phyloP scores from a whole-genome alignment of 2,113 vertebrate species.

The Pangasianodon hypophthalmus region DNA sequence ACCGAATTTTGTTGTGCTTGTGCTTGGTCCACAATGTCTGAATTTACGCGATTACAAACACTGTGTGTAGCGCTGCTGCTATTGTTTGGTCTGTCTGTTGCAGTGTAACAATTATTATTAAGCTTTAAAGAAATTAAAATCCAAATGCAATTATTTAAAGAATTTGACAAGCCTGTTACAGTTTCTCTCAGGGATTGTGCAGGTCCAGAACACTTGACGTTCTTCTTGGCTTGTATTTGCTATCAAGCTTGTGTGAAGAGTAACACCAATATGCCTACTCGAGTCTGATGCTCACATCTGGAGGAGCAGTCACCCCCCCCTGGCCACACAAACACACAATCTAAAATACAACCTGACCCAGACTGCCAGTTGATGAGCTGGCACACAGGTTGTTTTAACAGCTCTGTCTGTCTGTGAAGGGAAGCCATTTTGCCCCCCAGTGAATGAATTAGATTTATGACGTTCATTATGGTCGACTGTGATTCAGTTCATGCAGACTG shows the following conservation, averaged over 20 bases:
- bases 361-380: conserved; percentile 41
- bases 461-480: conserved; percentile 60
- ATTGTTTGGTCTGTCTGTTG: not conserved
- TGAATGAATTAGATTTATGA: conserved; percentile 65
- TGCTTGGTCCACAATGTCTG: not conserved
- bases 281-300: conserved; percentile 51
- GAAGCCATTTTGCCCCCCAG: conserved; percentile 38
- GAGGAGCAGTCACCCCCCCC: conserved; percentile 32
- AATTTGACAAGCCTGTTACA: not conserved
- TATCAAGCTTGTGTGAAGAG: conserved; percentile 49
- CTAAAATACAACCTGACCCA: conserved; percentile 44
- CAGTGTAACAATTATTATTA: not conserved
- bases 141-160: not conserved
- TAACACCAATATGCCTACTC: conserved; percentile 46
- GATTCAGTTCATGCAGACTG: conserved; percentile 49
- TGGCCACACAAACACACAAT: conserved; percentile 34
- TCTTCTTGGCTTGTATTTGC: conserved; percentile 36
- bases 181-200: not conserved
- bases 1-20: not conserved
- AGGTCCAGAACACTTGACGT: not conserved
- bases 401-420: conserved; percentile 37
- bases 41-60: not conserved
- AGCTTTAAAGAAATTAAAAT: not conserved
- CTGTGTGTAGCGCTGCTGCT: not conserved
- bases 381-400: conserved; percentile 44